phyloP scores from a whole-genome alignment of 2,888 invertebrate genomes.

The Lochmaea crataegi region DNA sequence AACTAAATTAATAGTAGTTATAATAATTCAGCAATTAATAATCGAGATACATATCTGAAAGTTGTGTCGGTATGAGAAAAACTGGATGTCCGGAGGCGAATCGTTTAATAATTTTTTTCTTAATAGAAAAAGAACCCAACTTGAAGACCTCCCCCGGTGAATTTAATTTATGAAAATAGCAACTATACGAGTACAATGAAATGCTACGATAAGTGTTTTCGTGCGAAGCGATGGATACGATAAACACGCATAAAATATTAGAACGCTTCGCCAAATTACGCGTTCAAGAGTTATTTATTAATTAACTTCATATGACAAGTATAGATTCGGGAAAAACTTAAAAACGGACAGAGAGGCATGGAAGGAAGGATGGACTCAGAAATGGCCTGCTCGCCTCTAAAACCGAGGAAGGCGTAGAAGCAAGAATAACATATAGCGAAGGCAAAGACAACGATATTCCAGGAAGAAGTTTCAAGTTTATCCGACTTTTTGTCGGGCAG shows the following conservation, averaged over 20 bases:
- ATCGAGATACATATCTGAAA: constrained; percentile 50
- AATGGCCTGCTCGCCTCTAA: too few relatives aligned
- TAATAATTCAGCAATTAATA: constrained; percentile 54
- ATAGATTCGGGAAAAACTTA: too few relatives aligned
- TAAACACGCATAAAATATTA: not conserved
- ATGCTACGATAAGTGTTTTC: constrained; percentile 24
- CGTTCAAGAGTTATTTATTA: not conserved
- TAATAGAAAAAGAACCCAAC: constrained; percentile 31
- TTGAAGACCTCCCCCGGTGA: constrained; percentile 34
- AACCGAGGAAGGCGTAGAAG: too few relatives aligned
- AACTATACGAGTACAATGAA: constrained; percentile 24
- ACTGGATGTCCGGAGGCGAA: constrained; percentile 37
- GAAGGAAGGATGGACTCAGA: too few relatives aligned
- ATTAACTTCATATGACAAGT: too few relatives aligned
- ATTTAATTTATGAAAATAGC: constrained; percentile 37
- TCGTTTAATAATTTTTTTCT: constrained; percentile 25
- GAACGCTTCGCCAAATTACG: not conserved
- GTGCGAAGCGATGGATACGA: too few relatives aligned
- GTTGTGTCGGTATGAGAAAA: constrained; percentile 45
- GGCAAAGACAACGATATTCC: too few relatives aligned
- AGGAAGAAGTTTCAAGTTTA: too few relatives aligned
- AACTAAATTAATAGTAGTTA: constrained; percentile 51
- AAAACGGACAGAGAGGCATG: too few relatives aligned
- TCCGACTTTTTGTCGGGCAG: too few relatives aligned
- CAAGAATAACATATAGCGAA: too few relatives aligned